Evolutionary conservation across 2,797 vertebrate genomes (phyloP).

Genomic region (Cyprinella venusta): DNA sequence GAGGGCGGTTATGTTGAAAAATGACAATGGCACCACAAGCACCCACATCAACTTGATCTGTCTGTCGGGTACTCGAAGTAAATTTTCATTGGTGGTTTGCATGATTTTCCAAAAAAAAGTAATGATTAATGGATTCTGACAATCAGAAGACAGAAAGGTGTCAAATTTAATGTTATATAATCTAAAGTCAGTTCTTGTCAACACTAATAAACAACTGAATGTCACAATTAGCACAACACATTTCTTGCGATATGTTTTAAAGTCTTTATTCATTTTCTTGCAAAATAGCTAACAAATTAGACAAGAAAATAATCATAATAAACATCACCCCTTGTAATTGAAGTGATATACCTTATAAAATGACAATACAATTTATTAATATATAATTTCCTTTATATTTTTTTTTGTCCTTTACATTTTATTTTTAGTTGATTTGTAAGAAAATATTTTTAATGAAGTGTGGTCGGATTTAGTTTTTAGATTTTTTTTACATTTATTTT

Average conservation of each 20-base stretch:
- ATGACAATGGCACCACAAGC: background rate
- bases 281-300: background rate
- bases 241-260: background rate
- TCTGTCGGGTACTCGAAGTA: background rate
- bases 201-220: background rate
- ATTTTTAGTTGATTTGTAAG: background rate
- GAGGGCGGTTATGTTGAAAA: background rate
- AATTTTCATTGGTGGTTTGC: background rate
- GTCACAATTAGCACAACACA: background rate
- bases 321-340: background rate
- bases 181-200: background rate
- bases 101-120: background rate
- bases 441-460: background rate
- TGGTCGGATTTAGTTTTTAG: background rate
- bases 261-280: background rate
- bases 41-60: background rate
- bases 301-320: background rate
- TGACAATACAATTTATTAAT: background rate
- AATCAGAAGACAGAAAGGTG: background rate
- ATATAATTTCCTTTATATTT: too few species aligned
- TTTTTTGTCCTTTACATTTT: too few species aligned
- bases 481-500: too few species aligned
- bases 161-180: background rate
- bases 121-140: background rate
- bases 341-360: background rate